A percentile compares a stretch with the other conserved stretches of the same genome.
These are phyloP conservation scores for Callionymus lyra DNA, from an alignment of 2,113 vertebrate species.

Conservation along the genomic window DNA sequence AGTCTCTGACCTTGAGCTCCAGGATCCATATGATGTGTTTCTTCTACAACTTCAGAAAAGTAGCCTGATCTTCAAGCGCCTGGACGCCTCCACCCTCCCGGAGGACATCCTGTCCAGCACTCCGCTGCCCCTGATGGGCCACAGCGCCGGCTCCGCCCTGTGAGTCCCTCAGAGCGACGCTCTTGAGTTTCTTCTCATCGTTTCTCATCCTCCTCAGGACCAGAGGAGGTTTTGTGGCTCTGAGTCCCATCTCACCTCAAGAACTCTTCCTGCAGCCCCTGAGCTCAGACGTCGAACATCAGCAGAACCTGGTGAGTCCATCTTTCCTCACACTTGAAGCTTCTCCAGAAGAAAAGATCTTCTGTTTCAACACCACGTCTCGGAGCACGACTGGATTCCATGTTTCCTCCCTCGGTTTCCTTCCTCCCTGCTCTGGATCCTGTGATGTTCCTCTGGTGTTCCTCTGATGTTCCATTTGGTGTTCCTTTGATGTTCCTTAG, in stretches of 20 bases:
- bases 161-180: conserved; percentile 63
- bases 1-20: too few relatives aligned
- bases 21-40: too few relatives aligned
- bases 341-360: too few relatives aligned
- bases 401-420: too few relatives aligned
- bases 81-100: conserved; percentile 83
- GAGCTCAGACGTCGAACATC: conserved; percentile 64
- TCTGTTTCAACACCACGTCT: too few relatives aligned
- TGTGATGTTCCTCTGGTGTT: too few relatives aligned
- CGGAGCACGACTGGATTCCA: too few relatives aligned
- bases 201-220: conserved; percentile 62
- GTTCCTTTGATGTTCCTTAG: conserved; percentile 8
- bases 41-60: conserved; percentile 71
- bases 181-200: background rate
- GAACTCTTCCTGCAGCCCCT: conserved; percentile 82
- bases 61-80: conserved; percentile 86
- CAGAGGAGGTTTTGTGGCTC: conserved; percentile 80
- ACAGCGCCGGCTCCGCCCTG: conserved; percentile 83
- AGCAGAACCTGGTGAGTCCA: conserved; percentile 74
- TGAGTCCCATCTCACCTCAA: conserved; percentile 90
- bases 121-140: conserved; percentile 80
- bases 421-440: too few relatives aligned
- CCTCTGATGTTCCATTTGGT: too few relatives aligned
- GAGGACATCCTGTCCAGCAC: conserved; percentile 86
- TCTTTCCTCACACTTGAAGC: conserved; percentile 28